Evolutionary conservation across 2,113 vertebrate species (phyloP), one percentile per base, ranked within the genome.

Genomic region (Vulpes ferrilata): DNA sequence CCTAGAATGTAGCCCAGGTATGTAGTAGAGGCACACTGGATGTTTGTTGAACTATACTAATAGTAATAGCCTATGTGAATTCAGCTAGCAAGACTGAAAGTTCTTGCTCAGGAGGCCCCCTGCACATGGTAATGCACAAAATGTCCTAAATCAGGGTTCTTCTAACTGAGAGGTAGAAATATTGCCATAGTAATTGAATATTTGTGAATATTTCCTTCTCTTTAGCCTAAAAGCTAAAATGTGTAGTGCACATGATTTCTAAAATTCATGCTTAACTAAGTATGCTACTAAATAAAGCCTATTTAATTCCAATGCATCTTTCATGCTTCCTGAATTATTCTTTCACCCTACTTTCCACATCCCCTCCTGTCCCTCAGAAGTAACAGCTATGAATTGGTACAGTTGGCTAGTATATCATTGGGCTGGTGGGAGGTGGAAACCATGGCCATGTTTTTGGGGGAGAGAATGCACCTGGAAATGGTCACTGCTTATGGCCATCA

Each of bases 181-280:
- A 60, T 92, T 94, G 62, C 74, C 53, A 80, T 92, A 93, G 79
- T 59, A 83, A 84, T 79, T 87, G 51, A 32, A 73, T 86, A 27
- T 22, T 1, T 32, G 35, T 59, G 78, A 90, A 27, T 8, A 43
- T 76, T 84, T 74, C 19, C 55, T 82, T 92, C 62, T 43, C 20
- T n/a, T 83, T 88, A 80, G 48, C n/a, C 55, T 87, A 55, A 84
- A 93, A 87, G 23, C 74, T 60, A 65, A 92, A 80, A 60, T 11
- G 76, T 30, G 15, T 59, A 65, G 48, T 43, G 48, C 8, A 6
- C 13, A 4, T 85, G 43, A 80, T 95, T 94, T 95, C 59, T 48
- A 62, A 90, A 64, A 88, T 88, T 64, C 35, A 53, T 95, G 79
- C 55, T 32, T 35, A 71, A 53, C 32, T 64, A 92, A 93, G 64